Evolutionary conservation across 2,888 invertebrate genomes (phyloP).

Genomic region (Orthonychiurus folsomi): DNA sequence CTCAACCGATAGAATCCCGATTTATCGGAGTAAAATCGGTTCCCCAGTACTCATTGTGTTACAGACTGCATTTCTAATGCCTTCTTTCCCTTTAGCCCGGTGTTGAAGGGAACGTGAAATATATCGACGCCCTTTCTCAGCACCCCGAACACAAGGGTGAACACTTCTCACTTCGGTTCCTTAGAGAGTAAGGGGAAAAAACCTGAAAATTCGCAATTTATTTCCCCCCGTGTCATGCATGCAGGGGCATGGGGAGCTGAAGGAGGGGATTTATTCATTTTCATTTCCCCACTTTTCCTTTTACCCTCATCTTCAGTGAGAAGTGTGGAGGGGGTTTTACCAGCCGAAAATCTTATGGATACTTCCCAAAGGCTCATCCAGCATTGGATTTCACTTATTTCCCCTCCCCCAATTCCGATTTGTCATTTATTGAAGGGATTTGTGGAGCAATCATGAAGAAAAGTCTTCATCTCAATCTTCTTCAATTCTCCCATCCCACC

Average conservation of each 20-base stretch:
- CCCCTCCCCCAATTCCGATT: slow-evolving; percentile 33
- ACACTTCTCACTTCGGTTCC: too few species aligned
- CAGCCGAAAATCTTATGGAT: background rate
- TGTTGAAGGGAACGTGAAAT: too few species aligned
- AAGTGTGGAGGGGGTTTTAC: background rate
- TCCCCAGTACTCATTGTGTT: too few species aligned
- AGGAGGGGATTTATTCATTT: slow-evolving; percentile 35
- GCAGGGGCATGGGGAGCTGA: too few species aligned
- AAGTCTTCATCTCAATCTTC: too few species aligned
- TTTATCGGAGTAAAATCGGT: too few species aligned
- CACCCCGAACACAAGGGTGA: slow-evolving; percentile 18
- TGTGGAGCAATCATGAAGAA: slow-evolving; percentile 34
- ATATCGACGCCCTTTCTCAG: too few species aligned
- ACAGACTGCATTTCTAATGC: too few species aligned
- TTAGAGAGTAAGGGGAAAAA: slow-evolving; percentile 19
- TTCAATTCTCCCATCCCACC: background rate
- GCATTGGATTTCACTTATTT: slow-evolving; percentile 16
- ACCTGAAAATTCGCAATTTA: slow-evolving; percentile 33
- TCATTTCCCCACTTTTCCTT: slow-evolving; percentile 6
- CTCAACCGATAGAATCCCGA: too few species aligned
- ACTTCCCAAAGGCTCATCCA: background rate
- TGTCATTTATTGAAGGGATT: slow-evolving; percentile 40
- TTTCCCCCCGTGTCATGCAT: slow-evolving; percentile 18
- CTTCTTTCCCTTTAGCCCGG: too few species aligned
- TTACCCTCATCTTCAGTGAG: background rate